Evolutionary conservation across 2,888 invertebrate species (phyloP), one percentile per base, ranked within the genome.

Genomic region (Beris chalybata): DNA sequence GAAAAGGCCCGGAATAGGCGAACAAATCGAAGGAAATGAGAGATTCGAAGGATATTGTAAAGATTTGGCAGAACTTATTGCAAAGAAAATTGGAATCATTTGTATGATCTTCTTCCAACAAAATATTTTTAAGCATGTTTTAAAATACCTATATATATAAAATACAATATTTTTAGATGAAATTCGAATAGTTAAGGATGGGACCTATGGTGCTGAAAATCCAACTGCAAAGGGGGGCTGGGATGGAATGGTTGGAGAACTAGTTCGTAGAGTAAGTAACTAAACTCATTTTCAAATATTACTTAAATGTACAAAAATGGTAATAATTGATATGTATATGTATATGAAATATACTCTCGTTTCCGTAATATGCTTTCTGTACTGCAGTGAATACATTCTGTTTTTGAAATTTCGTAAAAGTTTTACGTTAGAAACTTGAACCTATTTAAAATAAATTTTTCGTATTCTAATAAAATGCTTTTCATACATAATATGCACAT

Each of bases 11-110:
- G 89, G 88, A 67, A 83, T 85, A 7, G 87, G 87, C 15, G 87
- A 89, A 74, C 83, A 84, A 61, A 78, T 87, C 48, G 82, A 82
- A 52, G 92, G 90, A 64, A 92, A 93, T 75, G 91, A 93, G 70
- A 85, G 87, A 53, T 92, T 88, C 76, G 90, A 93, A 76, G 97
- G 97, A 59, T 97, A 94, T 78, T 95, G 94, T 81, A 93, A 95
- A 76, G 97, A 97, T 78, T 83, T 97, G 47, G 90, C 93, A 4
- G 91, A 93, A 74, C 83, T 92, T 70, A 87, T 97, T 69, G 85
- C 93, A 0, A 88, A 88, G 73, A 87, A 86, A 76, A 85, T 95
- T 69, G 90, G 89, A 66, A 93, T 95, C 72, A 90, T 90, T 78
- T 95, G 94, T 93, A 83, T 87, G 91, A 56, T 55, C 9, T 31